Conservation (phyloP, 2,888 invertebrate genomes). For the Drosophila stalkeri region DNA sequence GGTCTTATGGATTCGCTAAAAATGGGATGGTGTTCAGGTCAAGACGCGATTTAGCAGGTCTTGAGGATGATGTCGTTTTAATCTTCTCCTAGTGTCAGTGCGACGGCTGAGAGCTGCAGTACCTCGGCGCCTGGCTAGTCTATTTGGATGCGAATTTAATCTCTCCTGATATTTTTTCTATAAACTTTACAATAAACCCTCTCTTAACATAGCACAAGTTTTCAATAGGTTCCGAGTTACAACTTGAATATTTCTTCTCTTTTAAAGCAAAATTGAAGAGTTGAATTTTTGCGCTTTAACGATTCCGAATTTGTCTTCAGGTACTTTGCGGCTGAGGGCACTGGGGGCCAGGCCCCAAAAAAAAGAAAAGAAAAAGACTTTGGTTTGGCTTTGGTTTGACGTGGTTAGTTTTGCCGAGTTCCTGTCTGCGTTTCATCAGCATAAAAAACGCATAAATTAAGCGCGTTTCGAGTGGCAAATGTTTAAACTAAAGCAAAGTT, state of each 20-base stretch:
- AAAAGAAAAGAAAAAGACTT: neutral
- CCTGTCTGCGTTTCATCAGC: conserved; percentile 79
- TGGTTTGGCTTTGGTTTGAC: conserved; percentile 15
- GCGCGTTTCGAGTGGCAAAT: conserved; percentile 73
- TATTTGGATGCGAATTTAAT: no score
- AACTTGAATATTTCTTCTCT: neutral
- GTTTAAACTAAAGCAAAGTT: conserved; percentile 72
- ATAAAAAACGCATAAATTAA: conserved; percentile 84
- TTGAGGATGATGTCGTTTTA: no score
- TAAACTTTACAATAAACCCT: neutral
- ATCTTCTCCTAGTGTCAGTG: no score
- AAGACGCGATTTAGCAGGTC: no score
- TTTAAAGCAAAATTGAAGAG: neutral
- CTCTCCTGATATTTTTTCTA: no score
- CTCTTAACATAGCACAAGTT: neutral
- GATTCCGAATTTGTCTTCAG: conserved; percentile 31
- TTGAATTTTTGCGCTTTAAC: conserved; percentile 32
- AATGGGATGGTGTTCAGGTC: no score
- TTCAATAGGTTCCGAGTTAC: neutral
- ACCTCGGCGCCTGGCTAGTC: no score
- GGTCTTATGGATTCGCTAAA: no score
- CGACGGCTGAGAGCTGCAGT: no score
- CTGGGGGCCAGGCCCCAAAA: conserved; percentile 22
- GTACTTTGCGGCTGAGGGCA: conserved; percentile 2
- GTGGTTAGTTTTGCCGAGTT: conserved; percentile 21